Evolutionary conservation across 2,888 invertebrate species (phyloP).

Genomic region (Heliconius hortense): DNA sequence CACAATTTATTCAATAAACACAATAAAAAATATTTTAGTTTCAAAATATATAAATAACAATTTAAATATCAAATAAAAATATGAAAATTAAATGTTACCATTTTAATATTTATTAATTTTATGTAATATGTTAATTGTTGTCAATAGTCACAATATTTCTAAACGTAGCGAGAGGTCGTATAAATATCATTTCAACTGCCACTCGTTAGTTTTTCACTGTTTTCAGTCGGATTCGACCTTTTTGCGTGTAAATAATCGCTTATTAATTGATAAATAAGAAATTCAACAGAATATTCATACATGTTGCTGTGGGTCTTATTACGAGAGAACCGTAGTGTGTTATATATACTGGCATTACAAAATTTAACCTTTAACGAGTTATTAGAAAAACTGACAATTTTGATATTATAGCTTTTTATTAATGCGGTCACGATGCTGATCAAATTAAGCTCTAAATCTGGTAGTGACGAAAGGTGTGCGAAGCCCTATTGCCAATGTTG

Average conservation of each 20-base stretch:
- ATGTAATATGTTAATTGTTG: neutral
- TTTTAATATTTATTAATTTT: neutral
- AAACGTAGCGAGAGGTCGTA: constrained; percentile 4
- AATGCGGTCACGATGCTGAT: constrained; percentile 41
- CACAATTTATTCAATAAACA: neutral
- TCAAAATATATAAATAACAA: neutral
- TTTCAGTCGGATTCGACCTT: neutral
- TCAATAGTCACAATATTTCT: neutral
- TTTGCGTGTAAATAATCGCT: neutral
- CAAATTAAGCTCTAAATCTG: constrained; percentile 35
- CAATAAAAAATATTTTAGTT: neutral
- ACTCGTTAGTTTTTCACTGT: neutral
- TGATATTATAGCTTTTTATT: constrained; percentile 32
- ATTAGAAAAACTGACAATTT: constrained; percentile 27
- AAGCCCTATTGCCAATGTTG: constrained; percentile 69
- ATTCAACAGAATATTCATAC: constrained; percentile 15
- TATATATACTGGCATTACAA: constrained; percentile 21
- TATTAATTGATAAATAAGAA: constrained; percentile 3
- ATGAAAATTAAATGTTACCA: neutral
- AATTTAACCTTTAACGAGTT: constrained; percentile 20
- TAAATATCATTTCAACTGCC: constrained; percentile 18
- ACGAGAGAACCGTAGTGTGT: constrained; percentile 28
- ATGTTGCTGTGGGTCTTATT: constrained; percentile 34
- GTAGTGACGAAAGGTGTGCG: constrained; percentile 47
- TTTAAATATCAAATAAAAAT: neutral